A percentile compares a stretch with the other conserved stretches of the same genome.
phyloP scores from a whole-genome alignment of 2,888 invertebrate genomes.

The Phortica magna region DNA sequence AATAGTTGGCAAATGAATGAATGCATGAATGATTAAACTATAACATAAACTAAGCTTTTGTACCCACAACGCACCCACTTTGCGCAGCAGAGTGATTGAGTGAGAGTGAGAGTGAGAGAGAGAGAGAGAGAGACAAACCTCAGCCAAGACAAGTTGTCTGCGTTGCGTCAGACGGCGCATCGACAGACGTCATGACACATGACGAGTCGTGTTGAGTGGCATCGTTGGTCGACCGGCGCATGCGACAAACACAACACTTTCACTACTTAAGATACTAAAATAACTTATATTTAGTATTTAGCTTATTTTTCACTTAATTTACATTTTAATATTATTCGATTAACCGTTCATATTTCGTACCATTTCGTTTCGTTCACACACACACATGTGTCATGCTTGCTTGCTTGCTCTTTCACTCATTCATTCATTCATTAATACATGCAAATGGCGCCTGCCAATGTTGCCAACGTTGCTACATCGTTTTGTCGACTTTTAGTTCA shows the following conservation, averaged over 20 bases:
- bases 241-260: conserved; percentile 54
- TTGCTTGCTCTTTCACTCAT: conserved; percentile 3
- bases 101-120: too few relatives aligned
- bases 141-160: not conserved
- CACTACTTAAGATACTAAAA: conserved; percentile 67
- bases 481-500: conserved; percentile 1
- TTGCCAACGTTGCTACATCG: too few relatives aligned
- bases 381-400: not conserved
- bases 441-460: conserved; percentile 28
- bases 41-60: conserved; percentile 11
- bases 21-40: not conserved
- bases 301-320: conserved; percentile 59
- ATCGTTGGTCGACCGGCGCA: conserved; percentile 14
- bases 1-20: not conserved
- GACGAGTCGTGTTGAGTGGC: conserved; percentile 50
- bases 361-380: not conserved
- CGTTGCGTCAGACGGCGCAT: too few relatives aligned
- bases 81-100: not conserved
- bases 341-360: conserved; percentile 33
- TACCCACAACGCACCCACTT: not conserved
- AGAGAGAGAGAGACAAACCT: too few relatives aligned
- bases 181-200: too few relatives aligned
- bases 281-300: conserved; percentile 66
- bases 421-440: conserved; percentile 8
- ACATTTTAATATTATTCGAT: conserved; percentile 65